Percentiles rank a stretch among this genome's conserved stretches.
These are phyloP conservation scores for Oreocharis arfaki DNA, from an alignment of 2,113 vertebrate species.

Conservation along the genomic window DNA sequence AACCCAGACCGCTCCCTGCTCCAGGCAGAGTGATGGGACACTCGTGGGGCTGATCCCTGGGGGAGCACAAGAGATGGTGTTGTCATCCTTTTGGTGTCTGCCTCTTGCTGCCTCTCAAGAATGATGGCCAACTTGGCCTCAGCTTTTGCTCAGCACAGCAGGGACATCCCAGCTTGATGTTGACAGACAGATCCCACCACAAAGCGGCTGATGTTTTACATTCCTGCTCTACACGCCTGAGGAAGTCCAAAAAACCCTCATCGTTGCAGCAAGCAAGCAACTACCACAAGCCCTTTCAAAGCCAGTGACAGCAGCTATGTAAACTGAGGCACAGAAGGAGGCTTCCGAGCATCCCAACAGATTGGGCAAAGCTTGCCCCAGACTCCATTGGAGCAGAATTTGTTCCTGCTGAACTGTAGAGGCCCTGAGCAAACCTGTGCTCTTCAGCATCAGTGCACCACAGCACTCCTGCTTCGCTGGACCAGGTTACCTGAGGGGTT, in stretches of 20 bases:
- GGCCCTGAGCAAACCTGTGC: not conserved
- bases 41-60: not conserved
- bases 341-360: not conserved
- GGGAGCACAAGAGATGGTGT: not conserved
- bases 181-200: not conserved
- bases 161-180: not conserved
- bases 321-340: not conserved
- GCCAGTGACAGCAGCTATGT: not conserved
- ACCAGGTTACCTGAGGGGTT: not conserved
- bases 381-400: rapidly evolving
- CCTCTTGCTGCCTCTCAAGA: not conserved
- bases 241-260: not conserved
- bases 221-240: not conserved
- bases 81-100: not conserved
- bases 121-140: not conserved
- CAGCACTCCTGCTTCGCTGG: rapidly evolving
- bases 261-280: not conserved
- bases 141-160: not conserved
- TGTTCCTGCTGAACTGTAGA: not conserved
- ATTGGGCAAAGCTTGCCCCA: not conserved
- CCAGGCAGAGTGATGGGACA: not conserved
- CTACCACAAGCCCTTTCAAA: not conserved
- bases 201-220: not conserved
- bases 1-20: rapidly evolving
- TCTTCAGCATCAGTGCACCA: not conserved